Conservation (phyloP, 2,888 invertebrate genomes). For the Morinoia aosen region DNA sequence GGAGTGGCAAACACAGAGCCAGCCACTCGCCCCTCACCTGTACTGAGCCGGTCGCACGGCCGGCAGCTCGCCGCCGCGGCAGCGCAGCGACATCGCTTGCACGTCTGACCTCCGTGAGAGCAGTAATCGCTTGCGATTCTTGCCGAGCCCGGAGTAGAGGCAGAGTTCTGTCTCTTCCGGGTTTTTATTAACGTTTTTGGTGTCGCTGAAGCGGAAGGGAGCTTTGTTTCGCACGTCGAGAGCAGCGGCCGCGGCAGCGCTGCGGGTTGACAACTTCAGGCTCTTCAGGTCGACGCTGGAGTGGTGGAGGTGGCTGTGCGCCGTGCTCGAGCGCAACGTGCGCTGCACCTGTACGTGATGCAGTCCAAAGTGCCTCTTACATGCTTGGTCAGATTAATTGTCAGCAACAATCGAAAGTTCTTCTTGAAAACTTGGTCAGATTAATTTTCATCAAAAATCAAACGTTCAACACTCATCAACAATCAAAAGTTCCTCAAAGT, state of each 20-base stretch:
- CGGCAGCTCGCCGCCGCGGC: background rate
- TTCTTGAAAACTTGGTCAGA: no score
- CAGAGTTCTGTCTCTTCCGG: background rate
- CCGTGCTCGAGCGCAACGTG: slow-evolving; percentile 26
- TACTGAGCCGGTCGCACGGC: background rate
- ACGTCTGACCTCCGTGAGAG: background rate
- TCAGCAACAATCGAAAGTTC: no score
- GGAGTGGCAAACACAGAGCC: no score
- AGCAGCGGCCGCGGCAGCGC: background rate
- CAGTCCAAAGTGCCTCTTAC: background rate
- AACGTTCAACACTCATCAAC: no score
- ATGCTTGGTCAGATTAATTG: no score
- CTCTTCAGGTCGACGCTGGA: background rate
- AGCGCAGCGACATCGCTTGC: background rate
- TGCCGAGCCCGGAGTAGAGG: background rate
- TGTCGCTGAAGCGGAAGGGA: background rate
- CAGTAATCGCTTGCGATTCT: background rate
- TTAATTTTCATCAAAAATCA: no score
- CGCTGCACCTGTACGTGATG: background rate
- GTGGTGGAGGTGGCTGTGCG: slow-evolving; percentile 15
- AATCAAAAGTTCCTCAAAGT: no score
- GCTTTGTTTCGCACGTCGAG: background rate
- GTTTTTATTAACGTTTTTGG: background rate
- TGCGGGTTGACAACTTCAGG: background rate
- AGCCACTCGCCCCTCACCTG: background rate